These are phyloP conservation scores for Chelidonichthys spinosus DNA, from an alignment of 2,797 vertebrate species.

Conservation along the genomic window DNA sequence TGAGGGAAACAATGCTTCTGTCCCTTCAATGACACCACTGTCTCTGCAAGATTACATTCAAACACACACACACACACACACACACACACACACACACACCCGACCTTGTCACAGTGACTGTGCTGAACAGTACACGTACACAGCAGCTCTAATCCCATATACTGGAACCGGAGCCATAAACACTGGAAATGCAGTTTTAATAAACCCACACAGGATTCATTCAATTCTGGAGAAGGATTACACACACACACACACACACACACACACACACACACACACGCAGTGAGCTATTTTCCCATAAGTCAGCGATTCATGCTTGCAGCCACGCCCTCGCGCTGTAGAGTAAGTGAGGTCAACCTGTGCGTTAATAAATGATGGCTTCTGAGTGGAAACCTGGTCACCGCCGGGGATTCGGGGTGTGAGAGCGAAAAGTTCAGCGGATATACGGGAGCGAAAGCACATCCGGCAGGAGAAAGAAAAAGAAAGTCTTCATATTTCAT, in stretches of 20 bases:
- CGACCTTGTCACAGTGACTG: constrained; percentile 45
- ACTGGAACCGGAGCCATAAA: constrained; percentile 59
- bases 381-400: constrained; percentile 71
- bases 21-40: constrained; percentile 62
- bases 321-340: constrained; percentile 55
- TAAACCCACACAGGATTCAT: constrained; percentile 35
- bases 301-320: constrained; percentile 51
- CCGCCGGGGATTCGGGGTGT: constrained; percentile 67
- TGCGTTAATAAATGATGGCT: constrained; percentile 81
- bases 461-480: constrained; percentile 28
- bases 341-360: constrained; percentile 81
- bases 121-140: constrained; percentile 40
- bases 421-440: constrained; percentile 82
- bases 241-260: constrained; percentile 20
- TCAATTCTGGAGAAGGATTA: constrained; percentile 59
- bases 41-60: constrained; percentile 61
- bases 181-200: constrained; percentile 40
- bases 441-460: constrained; percentile 54
- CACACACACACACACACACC: constrained; percentile 28
- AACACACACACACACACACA: constrained; percentile 15
- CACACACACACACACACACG: constrained; percentile 6
- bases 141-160: constrained; percentile 52
- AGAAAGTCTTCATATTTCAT: constrained; percentile 83
- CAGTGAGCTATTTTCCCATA: constrained; percentile 14
- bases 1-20: constrained; percentile 58